These are phyloP conservation scores for Esperia sulphurella DNA, from an alignment of 2,888 invertebrate species.

Conservation along the genomic window DNA sequence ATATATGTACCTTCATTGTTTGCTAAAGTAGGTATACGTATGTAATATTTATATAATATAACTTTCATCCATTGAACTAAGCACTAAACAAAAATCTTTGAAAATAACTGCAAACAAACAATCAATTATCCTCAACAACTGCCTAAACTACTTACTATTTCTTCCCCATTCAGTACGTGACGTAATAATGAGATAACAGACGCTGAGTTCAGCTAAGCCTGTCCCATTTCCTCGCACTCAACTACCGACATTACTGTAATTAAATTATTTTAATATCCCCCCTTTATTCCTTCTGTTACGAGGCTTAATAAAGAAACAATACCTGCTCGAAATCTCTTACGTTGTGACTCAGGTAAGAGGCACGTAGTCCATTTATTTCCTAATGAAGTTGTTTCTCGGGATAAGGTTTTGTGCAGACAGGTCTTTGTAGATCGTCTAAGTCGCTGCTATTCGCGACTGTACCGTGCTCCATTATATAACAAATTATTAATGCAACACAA, in stretches of 20 bases:
- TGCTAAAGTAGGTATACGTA: no score
- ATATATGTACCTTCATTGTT: no score
- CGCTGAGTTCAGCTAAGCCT: background rate
- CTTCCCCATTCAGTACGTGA: background rate
- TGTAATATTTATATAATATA: no score
- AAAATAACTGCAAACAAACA: no score
- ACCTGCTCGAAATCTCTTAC: constrained; percentile 9
- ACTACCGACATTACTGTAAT: background rate
- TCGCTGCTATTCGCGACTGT: no score
- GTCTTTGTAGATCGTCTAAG: background rate
- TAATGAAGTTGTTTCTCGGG: constrained; percentile 32
- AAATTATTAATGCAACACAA: no score
- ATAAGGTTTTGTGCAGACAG: background rate
- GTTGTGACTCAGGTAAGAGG: constrained; percentile 4
- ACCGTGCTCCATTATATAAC: no score
- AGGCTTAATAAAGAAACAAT: constrained; percentile 1
- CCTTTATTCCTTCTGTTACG: background rate
- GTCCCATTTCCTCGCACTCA: background rate
- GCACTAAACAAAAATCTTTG: no score
- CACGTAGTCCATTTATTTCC: constrained; percentile 37
- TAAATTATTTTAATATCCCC: background rate
- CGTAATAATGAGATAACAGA: background rate
- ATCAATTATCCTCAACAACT: no score
- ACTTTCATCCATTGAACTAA: no score
- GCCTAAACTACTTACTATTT: no score